These are phyloP conservation scores for Eupelmus urozonus DNA, from an alignment of 2,888 invertebrate genomes.

Conservation along the genomic window DNA sequence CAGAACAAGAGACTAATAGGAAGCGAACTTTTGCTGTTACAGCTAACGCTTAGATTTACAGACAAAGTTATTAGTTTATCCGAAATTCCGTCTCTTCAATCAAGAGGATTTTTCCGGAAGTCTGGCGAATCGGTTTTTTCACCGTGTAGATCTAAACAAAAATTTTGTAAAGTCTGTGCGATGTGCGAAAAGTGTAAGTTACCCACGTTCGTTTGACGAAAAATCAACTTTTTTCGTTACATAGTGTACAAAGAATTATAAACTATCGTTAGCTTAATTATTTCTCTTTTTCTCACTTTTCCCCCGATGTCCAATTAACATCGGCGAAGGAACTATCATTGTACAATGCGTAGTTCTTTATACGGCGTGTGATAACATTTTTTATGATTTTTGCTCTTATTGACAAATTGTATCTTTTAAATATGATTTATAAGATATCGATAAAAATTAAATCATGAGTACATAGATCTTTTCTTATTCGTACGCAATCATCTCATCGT, in stretches of 20 bases:
- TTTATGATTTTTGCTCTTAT: conserved; percentile 25
- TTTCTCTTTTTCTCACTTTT: conserved; percentile 45
- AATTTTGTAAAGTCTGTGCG: conserved; percentile 34
- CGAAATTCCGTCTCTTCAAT: conserved; percentile 8
- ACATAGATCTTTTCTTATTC: conserved; percentile 37
- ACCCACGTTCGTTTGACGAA: conserved; percentile 48
- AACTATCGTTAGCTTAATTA: conserved; percentile 46
- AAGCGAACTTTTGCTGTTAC: conserved; percentile 17
- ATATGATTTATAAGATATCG: conserved; percentile 51
- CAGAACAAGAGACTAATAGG: conserved; percentile 19
- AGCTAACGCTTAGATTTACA: too few species aligned
- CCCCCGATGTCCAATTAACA: conserved; percentile 23
- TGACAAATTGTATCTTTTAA: conserved; percentile 41
- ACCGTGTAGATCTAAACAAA: conserved; percentile 8
- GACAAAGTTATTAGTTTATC: conserved; percentile 17
- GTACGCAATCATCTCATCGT: conserved; percentile 28
- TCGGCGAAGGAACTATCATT: conserved; percentile 31
- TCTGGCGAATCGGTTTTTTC: neutral
- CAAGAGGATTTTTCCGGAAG: conserved; percentile 22
- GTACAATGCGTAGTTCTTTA: conserved; percentile 26
- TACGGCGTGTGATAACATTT: conserved; percentile 33
- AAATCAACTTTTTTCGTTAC: conserved; percentile 33
- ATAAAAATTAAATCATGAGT: conserved; percentile 39
- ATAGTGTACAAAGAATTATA: conserved; percentile 51
- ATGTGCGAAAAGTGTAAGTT: conserved; percentile 56